These are phyloP conservation scores for Meloidogyne hapla DNA, from an alignment of 1,140 invertebrate species.

Conservation along the genomic window DNA sequence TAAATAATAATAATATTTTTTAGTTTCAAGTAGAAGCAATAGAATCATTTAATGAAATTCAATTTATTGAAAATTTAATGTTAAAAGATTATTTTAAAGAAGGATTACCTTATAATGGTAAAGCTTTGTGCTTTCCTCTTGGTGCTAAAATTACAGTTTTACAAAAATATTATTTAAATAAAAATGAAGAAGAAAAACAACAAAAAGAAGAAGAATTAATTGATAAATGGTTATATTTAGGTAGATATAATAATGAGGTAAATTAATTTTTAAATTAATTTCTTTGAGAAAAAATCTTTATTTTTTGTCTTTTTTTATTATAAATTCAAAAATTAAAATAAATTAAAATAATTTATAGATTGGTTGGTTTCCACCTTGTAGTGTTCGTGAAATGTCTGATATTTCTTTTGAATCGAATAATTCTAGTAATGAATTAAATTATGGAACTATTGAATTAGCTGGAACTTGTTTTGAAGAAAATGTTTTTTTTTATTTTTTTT, in stretches of 20 bases:
- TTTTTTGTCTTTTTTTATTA: too few species aligned
- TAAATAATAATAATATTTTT: not conserved
- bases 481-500: not conserved
- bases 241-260: slow-evolving; percentile 19
- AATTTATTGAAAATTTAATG: slow-evolving; percentile 28
- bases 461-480: slow-evolving; percentile 48
- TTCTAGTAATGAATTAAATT: slow-evolving; percentile 37
- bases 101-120: not conserved
- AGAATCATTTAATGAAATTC: slow-evolving; percentile 45
- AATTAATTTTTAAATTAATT: not conserved
- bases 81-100: not conserved
- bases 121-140: slow-evolving; percentile 51
- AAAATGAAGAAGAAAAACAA: slow-evolving; percentile 25
- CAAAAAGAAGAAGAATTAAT: too few species aligned
- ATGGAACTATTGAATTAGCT: slow-evolving; percentile 58
- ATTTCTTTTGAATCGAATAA: slow-evolving; percentile 21
- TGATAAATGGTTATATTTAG: slow-evolving; percentile 55
- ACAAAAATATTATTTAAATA: slow-evolving; percentile 11
- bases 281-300: too few species aligned
- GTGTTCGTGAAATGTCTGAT: slow-evolving; percentile 48
- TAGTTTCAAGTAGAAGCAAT: slow-evolving; percentile 51
- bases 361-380: slow-evolving; percentile 62
- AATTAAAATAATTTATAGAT: not conserved
- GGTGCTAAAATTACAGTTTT: slow-evolving; percentile 51
- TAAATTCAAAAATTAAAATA: not conserved